These are phyloP conservation scores for Propithecus coquereli DNA, from an alignment of 2,113 vertebrate species.

Conservation along the genomic window DNA sequence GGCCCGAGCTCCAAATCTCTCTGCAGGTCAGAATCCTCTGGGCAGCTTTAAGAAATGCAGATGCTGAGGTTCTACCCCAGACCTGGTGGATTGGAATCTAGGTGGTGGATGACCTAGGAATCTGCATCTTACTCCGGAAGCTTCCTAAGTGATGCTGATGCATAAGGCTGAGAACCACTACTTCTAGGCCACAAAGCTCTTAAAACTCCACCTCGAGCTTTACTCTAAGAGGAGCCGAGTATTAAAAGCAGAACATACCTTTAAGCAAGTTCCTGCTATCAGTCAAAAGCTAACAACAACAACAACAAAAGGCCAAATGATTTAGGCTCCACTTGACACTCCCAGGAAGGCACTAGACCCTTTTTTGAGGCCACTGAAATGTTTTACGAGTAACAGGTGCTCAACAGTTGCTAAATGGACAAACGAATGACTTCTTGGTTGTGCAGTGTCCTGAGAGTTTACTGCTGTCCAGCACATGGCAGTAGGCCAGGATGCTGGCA, in stretches of 20 bases:
- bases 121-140: background rate
- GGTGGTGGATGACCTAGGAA: background rate
- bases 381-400: background rate
- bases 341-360: background rate
- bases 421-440: background rate
- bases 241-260: background rate
- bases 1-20: background rate
- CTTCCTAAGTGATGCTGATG: background rate
- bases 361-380: background rate
- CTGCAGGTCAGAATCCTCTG: background rate
- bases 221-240: background rate
- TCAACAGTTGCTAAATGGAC: background rate
- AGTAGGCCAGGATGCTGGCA: background rate
- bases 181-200: background rate
- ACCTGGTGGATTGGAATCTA: background rate
- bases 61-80: background rate
- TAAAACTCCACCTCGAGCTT: background rate
- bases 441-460: background rate
- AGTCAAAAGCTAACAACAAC: background rate
- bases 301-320: background rate
- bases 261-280: background rate
- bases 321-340: background rate
- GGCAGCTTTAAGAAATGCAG: background rate
- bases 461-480: background rate
- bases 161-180: background rate